phyloP scores from a whole-genome alignment of 2,797 vertebrate species.

The Sebastes umbrosus region DNA sequence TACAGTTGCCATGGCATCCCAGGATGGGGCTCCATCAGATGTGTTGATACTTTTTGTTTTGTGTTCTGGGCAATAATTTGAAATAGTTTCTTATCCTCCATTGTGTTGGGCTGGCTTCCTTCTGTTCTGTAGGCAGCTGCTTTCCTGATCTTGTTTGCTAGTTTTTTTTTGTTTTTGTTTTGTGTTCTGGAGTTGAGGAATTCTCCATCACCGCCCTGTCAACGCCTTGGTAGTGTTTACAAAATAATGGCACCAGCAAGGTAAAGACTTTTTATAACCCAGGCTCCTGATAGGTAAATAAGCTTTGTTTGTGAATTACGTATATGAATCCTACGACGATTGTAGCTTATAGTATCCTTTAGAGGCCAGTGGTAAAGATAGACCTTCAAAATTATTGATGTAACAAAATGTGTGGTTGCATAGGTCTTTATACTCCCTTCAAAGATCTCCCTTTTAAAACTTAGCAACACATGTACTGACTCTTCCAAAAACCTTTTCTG shows the following conservation, averaged over 20 bases:
- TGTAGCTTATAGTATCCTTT: conserved; percentile 83
- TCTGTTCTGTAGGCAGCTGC: conserved; percentile 89
- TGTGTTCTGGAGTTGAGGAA: conserved; percentile 87
- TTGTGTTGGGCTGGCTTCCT: conserved; percentile 86
- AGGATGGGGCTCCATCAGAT: conserved; percentile 70
- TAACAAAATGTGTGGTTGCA: conserved; percentile 80
- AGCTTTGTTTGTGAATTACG: conserved; percentile 78
- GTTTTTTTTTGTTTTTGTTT: conserved; percentile 60
- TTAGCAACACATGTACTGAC: conserved; percentile 89
- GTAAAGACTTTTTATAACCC: conserved; percentile 78
- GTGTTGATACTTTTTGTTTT: conserved; percentile 73
- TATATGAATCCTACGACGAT: conserved; percentile 74
- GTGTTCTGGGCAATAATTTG: conserved; percentile 79
- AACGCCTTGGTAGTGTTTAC: conserved; percentile 81
- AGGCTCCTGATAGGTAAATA: conserved; percentile 81
- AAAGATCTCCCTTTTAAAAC: conserved; percentile 93
- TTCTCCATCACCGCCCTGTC: conserved; percentile 82
- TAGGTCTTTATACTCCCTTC: conserved; percentile 85
- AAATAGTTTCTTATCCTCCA: conserved; percentile 75
- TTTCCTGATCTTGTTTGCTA: conserved; percentile 78
- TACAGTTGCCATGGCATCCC: conserved; percentile 50
- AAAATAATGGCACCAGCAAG: conserved; percentile 78
- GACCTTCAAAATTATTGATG: conserved; percentile 76
- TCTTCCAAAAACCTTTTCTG: conserved; percentile 94
- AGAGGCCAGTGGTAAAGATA: conserved; percentile 81